Evolutionary conservation across 2,113 vertebrate species (phyloP).

Genomic region (Gallinago paraguaiae): DNA sequence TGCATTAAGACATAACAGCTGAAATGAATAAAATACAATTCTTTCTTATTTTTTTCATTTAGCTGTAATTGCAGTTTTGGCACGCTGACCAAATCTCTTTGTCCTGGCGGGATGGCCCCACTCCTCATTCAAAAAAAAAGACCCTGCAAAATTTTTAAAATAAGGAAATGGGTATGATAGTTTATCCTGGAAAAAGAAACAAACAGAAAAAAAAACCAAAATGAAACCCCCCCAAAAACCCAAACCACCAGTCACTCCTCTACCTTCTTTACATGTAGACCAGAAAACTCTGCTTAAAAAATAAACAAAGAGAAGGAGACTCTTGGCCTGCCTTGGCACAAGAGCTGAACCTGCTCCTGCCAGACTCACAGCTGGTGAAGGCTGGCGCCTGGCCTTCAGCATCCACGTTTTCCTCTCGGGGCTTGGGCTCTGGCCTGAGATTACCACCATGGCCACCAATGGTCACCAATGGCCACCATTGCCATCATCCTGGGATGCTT

Average conservation of each 20-base stretch:
- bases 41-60: conserved; percentile 43
- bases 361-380: not conserved
- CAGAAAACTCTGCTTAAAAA: conserved; percentile 1
- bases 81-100: conserved; percentile 2
- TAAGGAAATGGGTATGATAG: not conserved
- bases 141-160: not conserved
- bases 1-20: conserved; percentile 72
- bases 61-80: conserved; percentile 57
- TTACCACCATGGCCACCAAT: not conserved
- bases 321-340: not conserved
- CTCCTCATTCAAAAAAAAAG: not conserved
- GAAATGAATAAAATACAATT: conserved; percentile 72
- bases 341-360: not conserved
- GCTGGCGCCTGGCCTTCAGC: not conserved
- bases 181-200: not conserved
- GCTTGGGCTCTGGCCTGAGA: not conserved
- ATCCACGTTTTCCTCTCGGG: accelerated
- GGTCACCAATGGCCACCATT: accelerated
- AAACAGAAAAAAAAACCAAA: not conserved
- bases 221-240: not conserved
- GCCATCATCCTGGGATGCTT: accelerated
- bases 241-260: not conserved
- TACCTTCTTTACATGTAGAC: not conserved
- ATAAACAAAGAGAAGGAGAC: not conserved
- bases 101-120: not conserved